A percentile compares a stretch with the other conserved stretches of the same genome.
Evolutionary conservation across 2,888 invertebrate species (phyloP).

Genomic region (Metallyticus violacea): DNA sequence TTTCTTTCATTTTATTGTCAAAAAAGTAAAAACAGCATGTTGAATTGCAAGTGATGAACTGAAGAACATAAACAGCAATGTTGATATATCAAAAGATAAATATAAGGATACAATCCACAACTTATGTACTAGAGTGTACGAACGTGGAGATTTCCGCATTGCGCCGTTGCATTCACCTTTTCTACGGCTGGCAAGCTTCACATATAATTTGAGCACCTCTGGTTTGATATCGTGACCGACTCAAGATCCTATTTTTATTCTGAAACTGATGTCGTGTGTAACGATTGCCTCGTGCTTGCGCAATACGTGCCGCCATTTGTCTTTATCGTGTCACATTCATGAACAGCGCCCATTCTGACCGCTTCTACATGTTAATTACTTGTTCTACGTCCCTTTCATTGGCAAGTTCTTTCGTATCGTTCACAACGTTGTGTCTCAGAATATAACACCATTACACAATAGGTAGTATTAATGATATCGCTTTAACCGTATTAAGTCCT

Average conservation of each 20-base stretch:
- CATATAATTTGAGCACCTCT: background rate
- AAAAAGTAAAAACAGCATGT: too few relatives aligned
- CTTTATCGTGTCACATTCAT: background rate
- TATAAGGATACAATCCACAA: too few relatives aligned
- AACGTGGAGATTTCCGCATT: too few relatives aligned
- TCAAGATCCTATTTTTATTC: background rate
- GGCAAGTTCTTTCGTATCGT: background rate
- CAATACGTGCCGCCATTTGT: background rate
- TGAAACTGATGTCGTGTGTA: background rate
- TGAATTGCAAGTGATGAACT: too few relatives aligned
- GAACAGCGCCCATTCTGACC: background rate
- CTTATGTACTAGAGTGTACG: too few relatives aligned
- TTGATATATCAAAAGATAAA: too few relatives aligned
- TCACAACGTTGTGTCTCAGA: background rate
- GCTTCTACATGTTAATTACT: background rate
- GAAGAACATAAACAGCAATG: too few relatives aligned
- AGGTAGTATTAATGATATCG: background rate
- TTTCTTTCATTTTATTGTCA: too few relatives aligned
- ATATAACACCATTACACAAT: background rate
- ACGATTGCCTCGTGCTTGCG: background rate
- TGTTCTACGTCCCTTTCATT: background rate
- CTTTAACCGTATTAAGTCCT: background rate
- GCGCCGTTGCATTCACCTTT: too few relatives aligned
- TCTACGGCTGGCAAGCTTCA: background rate
- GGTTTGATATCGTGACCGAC: background rate